These are phyloP conservation scores for Collichthys lucidus DNA, from an alignment of 2,113 vertebrate genomes.

Conservation along the genomic window DNA sequence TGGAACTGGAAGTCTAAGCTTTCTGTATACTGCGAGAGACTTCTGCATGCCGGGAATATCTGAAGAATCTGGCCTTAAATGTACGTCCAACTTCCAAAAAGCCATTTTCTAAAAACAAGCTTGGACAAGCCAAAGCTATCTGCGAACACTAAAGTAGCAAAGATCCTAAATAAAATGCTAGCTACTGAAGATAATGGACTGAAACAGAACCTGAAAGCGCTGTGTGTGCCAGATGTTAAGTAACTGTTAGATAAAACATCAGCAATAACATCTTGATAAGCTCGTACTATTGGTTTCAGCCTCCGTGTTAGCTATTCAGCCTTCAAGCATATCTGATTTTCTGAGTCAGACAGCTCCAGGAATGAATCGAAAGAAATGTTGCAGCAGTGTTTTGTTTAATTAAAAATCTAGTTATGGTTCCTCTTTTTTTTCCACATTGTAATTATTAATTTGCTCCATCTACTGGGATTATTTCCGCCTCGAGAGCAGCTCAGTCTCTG, in stretches of 20 bases:
- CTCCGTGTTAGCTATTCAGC: background rate
- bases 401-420: background rate
- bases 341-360: background rate
- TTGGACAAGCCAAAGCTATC: background rate
- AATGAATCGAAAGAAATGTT: background rate
- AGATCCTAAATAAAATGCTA: background rate
- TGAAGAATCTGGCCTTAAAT: too few relatives aligned
- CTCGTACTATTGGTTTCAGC: background rate
- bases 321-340: background rate
- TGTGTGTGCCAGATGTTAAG: background rate
- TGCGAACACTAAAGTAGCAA: background rate
- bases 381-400: too few relatives aligned
- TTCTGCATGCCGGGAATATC: too few relatives aligned
- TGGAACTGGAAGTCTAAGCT: too few relatives aligned
- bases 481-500: constrained; percentile 5
- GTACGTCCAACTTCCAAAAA: too few relatives aligned
- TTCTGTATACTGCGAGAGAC: too few relatives aligned
- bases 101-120: background rate
- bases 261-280: background rate
- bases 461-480: background rate
- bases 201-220: background rate
- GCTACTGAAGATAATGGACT: background rate
- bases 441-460: background rate
- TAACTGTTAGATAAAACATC: background rate
- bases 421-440: background rate